These are phyloP conservation scores for Antheraea assamensis DNA, from an alignment of 2,888 invertebrate genomes.

Conservation along the genomic window DNA sequence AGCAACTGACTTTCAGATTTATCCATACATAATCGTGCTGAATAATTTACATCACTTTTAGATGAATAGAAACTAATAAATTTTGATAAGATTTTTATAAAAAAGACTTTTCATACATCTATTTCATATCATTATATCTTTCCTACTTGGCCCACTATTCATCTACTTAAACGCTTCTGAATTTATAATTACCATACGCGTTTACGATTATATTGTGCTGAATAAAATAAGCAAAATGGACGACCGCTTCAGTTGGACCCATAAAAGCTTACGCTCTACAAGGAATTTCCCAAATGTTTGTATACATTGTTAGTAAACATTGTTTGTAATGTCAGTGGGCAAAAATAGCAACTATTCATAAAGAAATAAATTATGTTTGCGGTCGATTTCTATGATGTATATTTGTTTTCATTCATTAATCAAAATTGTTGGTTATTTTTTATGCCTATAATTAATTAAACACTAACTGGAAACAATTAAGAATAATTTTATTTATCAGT, in stretches of 20 bases:
- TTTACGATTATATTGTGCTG: not conserved
- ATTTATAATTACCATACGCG: too few relatives aligned
- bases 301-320: not conserved
- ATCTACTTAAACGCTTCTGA: too few relatives aligned
- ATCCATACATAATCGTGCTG: too few relatives aligned
- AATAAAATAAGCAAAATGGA: not conserved
- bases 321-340: not conserved
- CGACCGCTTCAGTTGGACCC: not conserved
- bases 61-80: too few relatives aligned
- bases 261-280: not conserved
- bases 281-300: not conserved
- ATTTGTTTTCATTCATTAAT: not conserved
- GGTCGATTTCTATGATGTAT: not conserved
- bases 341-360: not conserved
- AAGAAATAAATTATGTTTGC: not conserved
- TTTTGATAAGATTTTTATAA: too few relatives aligned
- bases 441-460: not conserved
- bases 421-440: not conserved
- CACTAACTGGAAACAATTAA: not conserved
- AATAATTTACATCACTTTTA: too few relatives aligned
- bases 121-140: too few relatives aligned
- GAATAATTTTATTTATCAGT: not conserved
- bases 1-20: too few relatives aligned
- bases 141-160: too few relatives aligned
- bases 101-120: too few relatives aligned